phyloP scores from a whole-genome alignment of 2,888 invertebrate genomes.

The Caenorhabditis drosophilae region DNA sequence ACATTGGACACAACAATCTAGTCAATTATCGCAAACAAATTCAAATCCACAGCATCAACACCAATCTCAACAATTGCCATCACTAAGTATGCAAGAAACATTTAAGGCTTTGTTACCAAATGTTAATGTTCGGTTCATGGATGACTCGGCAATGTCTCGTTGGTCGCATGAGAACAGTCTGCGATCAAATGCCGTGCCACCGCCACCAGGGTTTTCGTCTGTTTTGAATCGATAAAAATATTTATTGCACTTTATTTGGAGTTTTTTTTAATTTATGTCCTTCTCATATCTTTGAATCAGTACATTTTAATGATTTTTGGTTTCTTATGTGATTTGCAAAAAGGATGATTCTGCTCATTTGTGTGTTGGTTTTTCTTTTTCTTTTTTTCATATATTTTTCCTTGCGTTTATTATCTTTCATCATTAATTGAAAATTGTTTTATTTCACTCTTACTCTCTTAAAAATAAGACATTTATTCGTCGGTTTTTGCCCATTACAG shows the following conservation, averaged over 20 bases:
- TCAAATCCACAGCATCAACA: too few relatives aligned
- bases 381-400: conserved; percentile 10
- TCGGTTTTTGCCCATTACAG: conserved; percentile 1
- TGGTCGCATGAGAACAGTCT: conserved; percentile 48
- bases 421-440: conserved; percentile 1
- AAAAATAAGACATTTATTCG: neutral
- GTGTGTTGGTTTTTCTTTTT: conserved; percentile 4
- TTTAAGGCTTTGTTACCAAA: conserved; percentile 63
- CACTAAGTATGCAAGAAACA: conserved; percentile 24
- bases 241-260: neutral
- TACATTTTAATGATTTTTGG: too few relatives aligned
- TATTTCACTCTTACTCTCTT: neutral
- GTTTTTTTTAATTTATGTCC: conserved; percentile 2
- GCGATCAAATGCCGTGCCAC: conserved; percentile 32
- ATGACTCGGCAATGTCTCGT: conserved; percentile 28
- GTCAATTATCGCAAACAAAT: conserved; percentile 3
- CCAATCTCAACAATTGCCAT: conserved; percentile 15
- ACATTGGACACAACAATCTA: too few relatives aligned
- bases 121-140: conserved; percentile 63
- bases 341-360: conserved; percentile 3
- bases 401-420: neutral
- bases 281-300: too few relatives aligned
- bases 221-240: conserved; percentile 41
- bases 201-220: conserved; percentile 50
- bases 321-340: neutral